Evolutionary conservation across 2,888 invertebrate genomes (phyloP).

Genomic region (Trypoxylon attenuatum): DNA sequence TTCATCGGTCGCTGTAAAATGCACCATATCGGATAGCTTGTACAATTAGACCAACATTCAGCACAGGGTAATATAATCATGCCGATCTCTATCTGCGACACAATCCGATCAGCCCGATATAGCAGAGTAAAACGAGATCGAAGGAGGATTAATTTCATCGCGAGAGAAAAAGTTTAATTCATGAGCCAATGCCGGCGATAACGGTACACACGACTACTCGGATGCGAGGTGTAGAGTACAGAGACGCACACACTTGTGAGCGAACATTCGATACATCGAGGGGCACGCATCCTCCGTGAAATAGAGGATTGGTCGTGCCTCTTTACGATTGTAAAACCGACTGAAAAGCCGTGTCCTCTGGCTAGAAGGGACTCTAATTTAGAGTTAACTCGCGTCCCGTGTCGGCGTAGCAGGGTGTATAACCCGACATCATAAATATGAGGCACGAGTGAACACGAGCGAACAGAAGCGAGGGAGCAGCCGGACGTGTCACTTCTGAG

Average conservation of each 20-base stretch:
- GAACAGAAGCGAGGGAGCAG: background rate
- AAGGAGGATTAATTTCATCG: constrained; percentile 14
- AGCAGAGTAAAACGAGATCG: constrained; percentile 11
- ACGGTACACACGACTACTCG: too few species aligned
- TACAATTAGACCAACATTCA: too few species aligned
- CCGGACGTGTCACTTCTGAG: constrained; percentile 37
- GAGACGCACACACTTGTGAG: too few species aligned
- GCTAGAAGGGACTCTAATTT: constrained; percentile 38
- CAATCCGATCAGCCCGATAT: too few species aligned
- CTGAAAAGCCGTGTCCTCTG: constrained; percentile 34
- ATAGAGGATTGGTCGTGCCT: constrained; percentile 11
- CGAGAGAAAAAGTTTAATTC: constrained; percentile 30
- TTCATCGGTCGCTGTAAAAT: too few species aligned
- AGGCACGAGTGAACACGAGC: background rate
- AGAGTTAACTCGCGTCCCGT: constrained; percentile 36
- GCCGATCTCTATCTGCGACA: too few species aligned
- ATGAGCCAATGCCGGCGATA: background rate
- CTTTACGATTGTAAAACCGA: constrained; percentile 28
- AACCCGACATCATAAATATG: constrained; percentile 37
- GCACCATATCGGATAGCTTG: too few species aligned
- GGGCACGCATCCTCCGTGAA: too few species aligned
- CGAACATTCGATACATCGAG: too few species aligned
- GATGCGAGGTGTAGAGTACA: too few species aligned
- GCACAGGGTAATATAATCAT: too few species aligned
- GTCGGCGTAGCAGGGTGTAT: constrained; percentile 23